phyloP scores from a whole-genome alignment of 2,797 vertebrate genomes.

The Erpetoichthys calabaricus region DNA sequence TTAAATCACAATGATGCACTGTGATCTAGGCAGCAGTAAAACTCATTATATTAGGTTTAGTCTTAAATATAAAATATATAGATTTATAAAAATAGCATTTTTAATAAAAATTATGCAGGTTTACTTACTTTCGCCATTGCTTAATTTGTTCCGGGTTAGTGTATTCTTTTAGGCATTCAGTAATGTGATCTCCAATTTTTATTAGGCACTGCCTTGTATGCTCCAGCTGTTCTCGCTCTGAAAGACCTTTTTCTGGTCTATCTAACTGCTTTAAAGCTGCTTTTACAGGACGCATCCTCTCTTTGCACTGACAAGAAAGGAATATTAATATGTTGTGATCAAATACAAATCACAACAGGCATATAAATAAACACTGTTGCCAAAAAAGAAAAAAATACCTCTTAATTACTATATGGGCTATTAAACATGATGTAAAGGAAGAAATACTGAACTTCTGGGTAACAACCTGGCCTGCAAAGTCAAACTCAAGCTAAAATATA shows the following conservation, averaged over 20 bases:
- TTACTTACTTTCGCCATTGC: constrained; percentile 90
- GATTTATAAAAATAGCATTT: too few species aligned
- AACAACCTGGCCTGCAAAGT: too few species aligned
- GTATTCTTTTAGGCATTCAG: constrained; percentile 90
- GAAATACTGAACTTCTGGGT: too few species aligned
- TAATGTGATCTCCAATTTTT: constrained; percentile 97
- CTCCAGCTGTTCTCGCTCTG: constrained; percentile 90
- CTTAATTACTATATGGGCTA: too few species aligned
- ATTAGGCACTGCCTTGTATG: constrained; percentile 94
- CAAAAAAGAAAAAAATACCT: too few species aligned
- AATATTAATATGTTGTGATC: not conserved
- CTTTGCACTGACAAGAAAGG: constrained; percentile 72
- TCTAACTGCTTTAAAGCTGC: constrained; percentile 94
- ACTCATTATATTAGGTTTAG: too few species aligned
- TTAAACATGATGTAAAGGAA: too few species aligned
- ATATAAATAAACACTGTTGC: too few species aligned
- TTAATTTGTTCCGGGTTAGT: constrained; percentile 90
- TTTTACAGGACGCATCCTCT: constrained; percentile 95
- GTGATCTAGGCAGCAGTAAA: too few species aligned
- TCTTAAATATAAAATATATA: too few species aligned
- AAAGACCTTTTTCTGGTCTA: constrained; percentile 90
- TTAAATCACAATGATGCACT: too few species aligned
- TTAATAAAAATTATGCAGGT: not conserved
- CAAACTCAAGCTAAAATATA: too few species aligned
- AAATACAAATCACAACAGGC: not conserved